Conservation (phyloP, 92 coral and sea anemone genomes). For the Palythoa grandis region DNA sequence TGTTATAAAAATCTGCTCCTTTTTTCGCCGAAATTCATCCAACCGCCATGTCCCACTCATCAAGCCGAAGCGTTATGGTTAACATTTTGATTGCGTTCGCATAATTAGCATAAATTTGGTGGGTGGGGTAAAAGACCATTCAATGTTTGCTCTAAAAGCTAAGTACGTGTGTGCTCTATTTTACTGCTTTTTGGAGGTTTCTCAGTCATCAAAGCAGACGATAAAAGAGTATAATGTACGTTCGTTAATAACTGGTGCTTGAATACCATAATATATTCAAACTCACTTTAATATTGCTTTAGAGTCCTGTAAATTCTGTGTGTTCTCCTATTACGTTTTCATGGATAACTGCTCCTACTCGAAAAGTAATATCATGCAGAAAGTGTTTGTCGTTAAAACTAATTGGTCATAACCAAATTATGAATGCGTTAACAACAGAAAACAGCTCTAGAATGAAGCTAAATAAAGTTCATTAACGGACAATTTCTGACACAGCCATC, state of each 20-base stretch:
- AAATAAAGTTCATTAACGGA: neutral
- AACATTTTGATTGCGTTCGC: neutral
- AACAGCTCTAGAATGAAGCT: neutral
- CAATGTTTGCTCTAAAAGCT: neutral
- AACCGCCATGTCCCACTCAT: constrained; percentile 48
- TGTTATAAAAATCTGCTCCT: constrained; percentile 2
- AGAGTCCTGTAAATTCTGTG: neutral
- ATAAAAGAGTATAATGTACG: neutral
- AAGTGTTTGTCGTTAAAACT: neutral
- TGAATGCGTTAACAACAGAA: neutral
- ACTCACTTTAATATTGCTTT: neutral
- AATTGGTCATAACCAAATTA: neutral
- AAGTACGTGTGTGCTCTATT: neutral
- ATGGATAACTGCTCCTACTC: constrained; percentile 24
- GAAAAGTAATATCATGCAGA: neutral
- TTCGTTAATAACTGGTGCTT: neutral
- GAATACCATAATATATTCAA: neutral
- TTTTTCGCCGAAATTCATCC: constrained; percentile 23
- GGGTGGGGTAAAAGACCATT: constrained; percentile 26
- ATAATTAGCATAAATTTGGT: constrained; percentile 45
- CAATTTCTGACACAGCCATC: neutral
- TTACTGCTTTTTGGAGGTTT: neutral
- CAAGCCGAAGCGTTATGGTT: constrained; percentile 23
- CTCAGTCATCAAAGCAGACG: neutral
- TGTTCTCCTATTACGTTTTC: neutral